Base-by-base conservation (phyloP, 2,113 vertebrate genomes). In the Arizona elegans region DNA sequence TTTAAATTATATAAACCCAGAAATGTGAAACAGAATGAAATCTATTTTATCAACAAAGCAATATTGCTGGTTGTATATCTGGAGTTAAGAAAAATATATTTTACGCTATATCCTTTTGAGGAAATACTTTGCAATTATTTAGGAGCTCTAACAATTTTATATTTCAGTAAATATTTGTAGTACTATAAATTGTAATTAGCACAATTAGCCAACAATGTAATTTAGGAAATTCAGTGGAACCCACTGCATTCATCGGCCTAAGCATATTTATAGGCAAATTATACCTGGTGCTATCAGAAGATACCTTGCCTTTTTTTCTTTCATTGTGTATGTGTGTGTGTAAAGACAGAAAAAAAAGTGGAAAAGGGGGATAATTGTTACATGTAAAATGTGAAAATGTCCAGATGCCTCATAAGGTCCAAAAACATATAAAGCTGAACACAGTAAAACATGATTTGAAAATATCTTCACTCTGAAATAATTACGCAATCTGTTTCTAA, bases 21-120 rank as follows among this genome's bases (percentile, higher is more conserved):
- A 90, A 86, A 90, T 65, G 56, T 93, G 50, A 93, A 93, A 59
- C 12, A 90, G 29, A 93, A 86, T 90, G n/a, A 93, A 93, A 59
- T 86, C 43, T 58, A 90, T 70, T 93, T 55, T 58, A 87, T 70
- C 55, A 87, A 50, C 47, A 87, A 58, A 70, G n/a, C 81, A 90
- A 58, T 54, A 87, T 53, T 89, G 33, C n/a, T 81, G 33, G 87
- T 81, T 92, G 47, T 81, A 38, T 87, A 65, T 47, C 11, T 23
- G 53, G 23, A 86, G 23, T 43, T 23, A 2, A 29, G n/a, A 56
- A 54, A 43, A 93, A 90, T 90, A 56, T 65, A 93, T 90, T 90
- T 56, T 24, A 56, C 52, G 47, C 23, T 54, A 88, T 9, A 59
- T 21, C 43, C 47, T 54, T 86, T 91, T 91, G 53, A 47, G 26